Conservation (phyloP, 2,797 vertebrate genomes). For the Garrulus glandarius region DNA sequence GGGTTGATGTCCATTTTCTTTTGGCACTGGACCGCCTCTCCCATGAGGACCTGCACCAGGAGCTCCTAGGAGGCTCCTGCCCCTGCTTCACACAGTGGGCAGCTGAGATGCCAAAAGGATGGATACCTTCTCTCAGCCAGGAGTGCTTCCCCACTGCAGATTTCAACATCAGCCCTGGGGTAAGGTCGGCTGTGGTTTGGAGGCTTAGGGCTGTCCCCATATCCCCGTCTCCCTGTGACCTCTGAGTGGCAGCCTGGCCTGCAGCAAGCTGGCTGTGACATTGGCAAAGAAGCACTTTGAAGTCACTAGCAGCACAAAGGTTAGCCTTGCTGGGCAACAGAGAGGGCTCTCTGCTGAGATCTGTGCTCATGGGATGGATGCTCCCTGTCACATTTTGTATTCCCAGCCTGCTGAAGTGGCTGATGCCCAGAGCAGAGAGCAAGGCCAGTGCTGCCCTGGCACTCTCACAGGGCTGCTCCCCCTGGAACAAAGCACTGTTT, state of each 20-base stretch:
- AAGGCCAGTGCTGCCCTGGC: background rate
- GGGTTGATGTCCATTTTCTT: background rate
- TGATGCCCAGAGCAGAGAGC: background rate
- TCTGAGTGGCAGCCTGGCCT: background rate
- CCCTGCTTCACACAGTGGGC: background rate
- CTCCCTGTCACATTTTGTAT: background rate
- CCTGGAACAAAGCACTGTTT: background rate
- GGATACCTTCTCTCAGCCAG: background rate
- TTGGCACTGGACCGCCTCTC: background rate
- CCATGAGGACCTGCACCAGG: background rate
- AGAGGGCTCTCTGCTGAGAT: background rate
- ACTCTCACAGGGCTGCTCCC: background rate
- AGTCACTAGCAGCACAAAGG: background rate
- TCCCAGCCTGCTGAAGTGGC: background rate
- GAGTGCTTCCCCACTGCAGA: background rate
- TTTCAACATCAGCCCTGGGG: background rate
- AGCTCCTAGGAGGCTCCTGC: background rate
- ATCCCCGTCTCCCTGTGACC: background rate
- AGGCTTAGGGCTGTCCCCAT: background rate
- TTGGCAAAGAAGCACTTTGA: background rate
- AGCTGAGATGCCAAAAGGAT: background rate
- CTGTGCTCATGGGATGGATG: background rate
- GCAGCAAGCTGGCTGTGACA: background rate
- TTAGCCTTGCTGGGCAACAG: background rate
- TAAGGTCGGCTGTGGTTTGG: background rate